Evolutionary conservation across 92 coral and sea anemone genomes (phyloP), one percentile per base, ranked within the genome.

Genomic region (Porites evermanni): DNA sequence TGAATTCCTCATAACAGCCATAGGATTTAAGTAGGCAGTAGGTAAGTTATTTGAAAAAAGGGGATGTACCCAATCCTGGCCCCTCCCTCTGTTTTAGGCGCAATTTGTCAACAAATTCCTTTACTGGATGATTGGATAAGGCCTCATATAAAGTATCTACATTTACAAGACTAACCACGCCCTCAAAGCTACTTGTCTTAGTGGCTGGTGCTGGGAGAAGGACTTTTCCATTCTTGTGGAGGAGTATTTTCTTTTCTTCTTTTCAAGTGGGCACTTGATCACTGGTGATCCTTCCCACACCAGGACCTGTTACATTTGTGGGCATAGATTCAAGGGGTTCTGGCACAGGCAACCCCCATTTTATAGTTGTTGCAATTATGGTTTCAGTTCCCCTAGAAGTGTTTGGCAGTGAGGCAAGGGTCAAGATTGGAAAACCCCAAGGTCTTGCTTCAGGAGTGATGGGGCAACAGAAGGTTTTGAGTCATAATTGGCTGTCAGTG

Each of bases 61-160:
- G 29, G 29, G 29, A 26, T 26, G 29, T 26, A 26, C 29, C 75
- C 16, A 76, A 23, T 10, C 82, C 82, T 16, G 75, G 75, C 24
- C 75, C 86, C 10, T 68, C 78, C 29, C 29, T 26, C 29, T 1
- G 29, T 26, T 26, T 2, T 26, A 26, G 29, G 29, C 29, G 29
- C 29, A 26, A 26, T 7, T 82, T 82, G 20, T 67, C 29, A 26
- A 26, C 29, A 26, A 26, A 26, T 26, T 26, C 29, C 29, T 26
- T 72, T 70, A 70, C 71, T 50, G 87, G 90, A 72, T 79, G 90
- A 72, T 75, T 78, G 32, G 80, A 23, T 59, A 87, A 23, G 74
- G 90, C 74, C 54, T n/a, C 73, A 20, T 80, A 54, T 58, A 71
- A 61, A 7, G 7, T 72, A 19, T 14, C 63, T 26, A 80, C 80